Evolutionary conservation across 2,797 vertebrate genomes (phyloP), one percentile per base, ranked within the genome.

Genomic region (Amblyopsis hoosieri): DNA sequence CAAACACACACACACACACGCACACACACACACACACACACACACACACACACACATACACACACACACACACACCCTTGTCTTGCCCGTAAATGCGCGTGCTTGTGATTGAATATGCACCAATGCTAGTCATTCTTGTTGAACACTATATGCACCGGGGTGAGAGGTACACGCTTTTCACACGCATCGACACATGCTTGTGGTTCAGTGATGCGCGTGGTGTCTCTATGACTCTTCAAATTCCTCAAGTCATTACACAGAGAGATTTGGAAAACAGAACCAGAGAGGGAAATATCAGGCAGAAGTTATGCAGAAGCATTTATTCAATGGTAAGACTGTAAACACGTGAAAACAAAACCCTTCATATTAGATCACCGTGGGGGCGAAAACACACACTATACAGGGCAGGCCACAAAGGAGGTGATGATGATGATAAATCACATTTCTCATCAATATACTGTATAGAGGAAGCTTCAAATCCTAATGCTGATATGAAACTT

Each of bases 41-140:
- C 13, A 47, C 12, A 47, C 1, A 5, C 14, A 7, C 9, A 54
- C 31, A 48, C 23, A 46, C 49, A 15, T 14, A 49, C 1, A 48
- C 57, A 57, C 64, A 58, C 59, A 46, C 49, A 15, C 14, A 49
- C 1, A 48, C 58, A 57, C 58, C 55, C 59, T 37, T 37, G 33
- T 37, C 33, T 37, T 37, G 33, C 33, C 33, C 33, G 48, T 61
- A 49, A 12, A 12, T 52, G 15, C 10, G 49, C 6, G 3, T 29
- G 29, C 15, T 23, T 15, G 15, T n/a, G 57, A 31, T 14, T 45
- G 49, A 62, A 31, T 2, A 2, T 29, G 33, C 42, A 15, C 33
- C 15, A 53, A 51, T 9, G 12, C 13, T 50, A 19, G 15, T 51
- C 49, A 42, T 61, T 37, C 59, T 51, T 17, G 19, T 37, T 31